phyloP scores from a whole-genome alignment of 2,888 invertebrate species.

The Meteorus colon region DNA sequence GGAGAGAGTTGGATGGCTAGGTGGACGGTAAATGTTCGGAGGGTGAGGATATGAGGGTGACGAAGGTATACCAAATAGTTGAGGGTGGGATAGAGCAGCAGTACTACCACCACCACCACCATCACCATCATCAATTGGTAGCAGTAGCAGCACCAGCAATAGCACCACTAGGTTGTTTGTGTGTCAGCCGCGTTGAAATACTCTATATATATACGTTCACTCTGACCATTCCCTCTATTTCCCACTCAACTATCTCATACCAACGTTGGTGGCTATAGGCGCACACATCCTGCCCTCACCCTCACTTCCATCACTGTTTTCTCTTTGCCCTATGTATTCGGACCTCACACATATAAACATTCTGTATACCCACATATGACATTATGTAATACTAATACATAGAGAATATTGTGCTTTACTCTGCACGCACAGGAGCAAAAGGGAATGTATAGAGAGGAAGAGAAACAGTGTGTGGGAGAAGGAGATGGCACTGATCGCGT shows the following conservation, averaged over 20 bases:
- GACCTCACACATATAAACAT: conserved; percentile 23
- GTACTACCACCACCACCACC: conserved; percentile 22
- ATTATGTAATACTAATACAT: conserved; percentile 51
- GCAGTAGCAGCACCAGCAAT: not conserved
- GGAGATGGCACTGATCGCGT: conserved; percentile 53
- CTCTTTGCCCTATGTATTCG: conserved; percentile 41
- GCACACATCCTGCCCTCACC: conserved; percentile 51
- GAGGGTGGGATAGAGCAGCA: conserved; percentile 38
- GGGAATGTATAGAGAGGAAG: conserved; percentile 56
- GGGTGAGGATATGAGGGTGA: conserved; percentile 47
- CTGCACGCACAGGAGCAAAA: conserved; percentile 47
- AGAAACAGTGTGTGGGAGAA: conserved; percentile 36
- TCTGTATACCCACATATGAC: not conserved
- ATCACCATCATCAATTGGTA: not conserved
- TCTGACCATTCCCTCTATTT: conserved; percentile 55
- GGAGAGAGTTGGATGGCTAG: conserved; percentile 45
- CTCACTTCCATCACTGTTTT: conserved; percentile 45
- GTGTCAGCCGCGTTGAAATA: conserved; percentile 72
- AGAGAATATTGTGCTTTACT: conserved; percentile 63
- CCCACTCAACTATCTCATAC: conserved; percentile 63
- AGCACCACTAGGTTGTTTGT: conserved; percentile 65
- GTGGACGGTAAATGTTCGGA: conserved; percentile 50
- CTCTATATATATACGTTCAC: conserved; percentile 48
- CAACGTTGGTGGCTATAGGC: conserved; percentile 48
- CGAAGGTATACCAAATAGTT: conserved; percentile 41